phyloP scores from a whole-genome alignment of 2,113 vertebrate genomes.

The Caretta caretta region DNA sequence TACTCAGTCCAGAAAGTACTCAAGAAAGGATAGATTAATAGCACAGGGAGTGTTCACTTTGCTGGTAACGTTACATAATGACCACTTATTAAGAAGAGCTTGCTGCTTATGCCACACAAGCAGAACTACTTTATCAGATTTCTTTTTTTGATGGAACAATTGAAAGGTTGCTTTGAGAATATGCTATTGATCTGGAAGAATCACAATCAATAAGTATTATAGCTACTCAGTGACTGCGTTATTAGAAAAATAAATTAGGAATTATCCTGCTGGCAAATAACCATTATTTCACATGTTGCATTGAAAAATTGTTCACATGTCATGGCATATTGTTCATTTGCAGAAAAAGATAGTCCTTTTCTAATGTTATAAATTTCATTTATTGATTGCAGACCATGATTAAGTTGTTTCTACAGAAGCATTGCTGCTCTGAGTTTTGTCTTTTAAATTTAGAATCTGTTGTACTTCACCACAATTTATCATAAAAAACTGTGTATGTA shows the following conservation, averaged over 20 bases:
- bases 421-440: conserved; percentile 27
- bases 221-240: conserved; percentile 54
- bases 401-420: conserved; percentile 48
- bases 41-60: neutral
- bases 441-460: conserved; percentile 64
- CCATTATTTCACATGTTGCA: conserved; percentile 43
- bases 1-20: neutral
- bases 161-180: conserved; percentile 56
- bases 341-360: conserved; percentile 44
- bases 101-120: conserved; percentile 16
- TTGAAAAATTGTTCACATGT: conserved; percentile 30
- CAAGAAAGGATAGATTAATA: neutral
- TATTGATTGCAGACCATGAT: conserved; percentile 53
- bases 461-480: conserved; percentile 29
- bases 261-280: conserved; percentile 58
- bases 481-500: neutral
- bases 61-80: neutral
- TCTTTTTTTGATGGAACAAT: conserved; percentile 17
- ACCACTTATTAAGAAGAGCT: conserved; percentile 24
- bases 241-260: conserved; percentile 72
- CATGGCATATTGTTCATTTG: conserved; percentile 31
- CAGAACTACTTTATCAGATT: conserved; percentile 17
- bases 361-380: conserved; percentile 52
- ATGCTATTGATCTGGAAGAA: conserved; percentile 58
- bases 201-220: conserved; percentile 65